These are phyloP conservation scores for Rhopilema esculentum DNA, from an alignment of 30 jellyfish, hydroid and myxozoan genomes.

Conservation along the genomic window DNA sequence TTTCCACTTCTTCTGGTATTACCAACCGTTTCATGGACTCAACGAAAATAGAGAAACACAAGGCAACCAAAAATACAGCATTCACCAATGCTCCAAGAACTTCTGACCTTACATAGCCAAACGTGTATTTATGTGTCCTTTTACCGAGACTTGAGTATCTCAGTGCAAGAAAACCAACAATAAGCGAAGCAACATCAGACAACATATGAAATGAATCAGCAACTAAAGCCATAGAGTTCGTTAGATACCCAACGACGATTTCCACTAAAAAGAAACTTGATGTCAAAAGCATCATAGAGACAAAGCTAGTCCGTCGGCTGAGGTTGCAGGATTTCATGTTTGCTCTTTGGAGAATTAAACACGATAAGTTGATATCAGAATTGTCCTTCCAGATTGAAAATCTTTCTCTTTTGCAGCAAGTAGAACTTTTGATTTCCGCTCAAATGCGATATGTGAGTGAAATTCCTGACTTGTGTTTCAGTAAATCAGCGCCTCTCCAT, in stretches of 20 bases:
- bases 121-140: conserved; percentile 92
- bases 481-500: neutral
- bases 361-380: neutral
- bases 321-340: conserved; percentile 62
- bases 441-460: neutral
- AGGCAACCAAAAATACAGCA: conserved; percentile 96
- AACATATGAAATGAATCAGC: conserved; percentile 99
- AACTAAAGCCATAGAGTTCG: conserved; percentile 99
- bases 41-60: conserved; percentile 90
- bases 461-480: neutral
- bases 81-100: conserved; percentile 97
- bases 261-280: conserved; percentile 91
- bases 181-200: conserved; percentile 95
- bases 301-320: conserved; percentile 89
- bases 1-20: conserved; percentile 81
- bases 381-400: too few relatives aligned
- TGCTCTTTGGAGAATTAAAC: neutral
- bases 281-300: conserved; percentile 94
- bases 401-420: neutral
- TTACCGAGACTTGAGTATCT: conserved; percentile 83
- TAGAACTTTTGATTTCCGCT: neutral
- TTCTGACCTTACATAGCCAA: conserved; percentile 98
- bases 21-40: conserved; percentile 91
- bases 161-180: conserved; percentile 94
- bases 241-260: conserved; percentile 90